Percentiles rank a stretch among this genome's conserved stretches.
Evolutionary conservation across 2,888 invertebrate species (phyloP).

Genomic region (Caradrina kadenii): DNA sequence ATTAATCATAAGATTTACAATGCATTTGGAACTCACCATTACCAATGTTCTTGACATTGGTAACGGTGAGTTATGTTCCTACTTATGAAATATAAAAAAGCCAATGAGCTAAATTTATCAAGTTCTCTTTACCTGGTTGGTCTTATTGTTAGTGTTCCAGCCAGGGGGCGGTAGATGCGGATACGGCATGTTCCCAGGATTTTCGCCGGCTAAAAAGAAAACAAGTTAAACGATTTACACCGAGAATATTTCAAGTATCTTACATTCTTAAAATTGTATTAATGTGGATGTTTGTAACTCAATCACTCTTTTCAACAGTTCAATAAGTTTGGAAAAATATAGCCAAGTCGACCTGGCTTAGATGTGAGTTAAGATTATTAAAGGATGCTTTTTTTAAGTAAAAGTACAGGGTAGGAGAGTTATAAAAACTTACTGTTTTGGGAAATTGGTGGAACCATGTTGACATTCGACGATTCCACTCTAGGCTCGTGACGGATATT

Average conservation of each 20-base stretch:
- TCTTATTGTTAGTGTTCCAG: conserved; percentile 81
- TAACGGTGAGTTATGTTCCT: not conserved
- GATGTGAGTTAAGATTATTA: too few relatives aligned
- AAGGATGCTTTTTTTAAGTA: not conserved
- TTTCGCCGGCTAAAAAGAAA: conserved; percentile 74
- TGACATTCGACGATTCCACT: conserved; percentile 79
- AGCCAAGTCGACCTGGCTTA: too few relatives aligned
- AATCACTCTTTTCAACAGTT: too few relatives aligned
- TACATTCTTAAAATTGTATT: too few relatives aligned
- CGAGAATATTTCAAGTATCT: too few relatives aligned
- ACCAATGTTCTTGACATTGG: too few relatives aligned
- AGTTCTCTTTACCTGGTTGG: conserved; percentile 80
- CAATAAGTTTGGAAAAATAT: too few relatives aligned
- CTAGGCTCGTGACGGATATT: conserved; percentile 80
- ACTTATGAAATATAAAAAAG: not conserved
- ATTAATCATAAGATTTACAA: not conserved
- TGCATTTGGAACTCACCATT: too few relatives aligned
- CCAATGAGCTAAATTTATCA: not conserved
- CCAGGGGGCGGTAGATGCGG: conserved; percentile 81
- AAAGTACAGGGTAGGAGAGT: not conserved
- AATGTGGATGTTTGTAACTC: too few relatives aligned
- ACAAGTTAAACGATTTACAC: not conserved
- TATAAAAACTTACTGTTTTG: conserved; percentile 76
- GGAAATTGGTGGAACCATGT: conserved; percentile 81
- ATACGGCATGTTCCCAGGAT: conserved; percentile 77